Percentiles rank a stretch among this genome's conserved stretches.
Conservation (phyloP, 2,113 vertebrate genomes). For the Glaucomys volans region DNA sequence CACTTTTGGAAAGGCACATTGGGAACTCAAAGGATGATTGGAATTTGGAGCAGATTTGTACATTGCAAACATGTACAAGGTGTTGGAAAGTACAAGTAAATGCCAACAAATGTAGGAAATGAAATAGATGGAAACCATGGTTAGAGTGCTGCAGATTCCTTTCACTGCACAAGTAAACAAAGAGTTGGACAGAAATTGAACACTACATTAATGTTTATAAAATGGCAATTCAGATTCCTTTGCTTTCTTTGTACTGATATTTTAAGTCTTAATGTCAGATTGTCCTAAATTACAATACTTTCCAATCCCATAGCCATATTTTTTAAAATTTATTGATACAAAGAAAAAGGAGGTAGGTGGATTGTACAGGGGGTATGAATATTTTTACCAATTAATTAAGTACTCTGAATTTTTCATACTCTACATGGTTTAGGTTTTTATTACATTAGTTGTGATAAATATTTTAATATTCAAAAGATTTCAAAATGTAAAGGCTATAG, state of each 20-base stretch:
- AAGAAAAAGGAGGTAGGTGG: background rate
- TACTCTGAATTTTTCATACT: background rate
- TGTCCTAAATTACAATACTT: background rate
- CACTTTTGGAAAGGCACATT: background rate
- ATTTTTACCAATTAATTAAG: background rate
- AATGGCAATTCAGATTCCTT: background rate
- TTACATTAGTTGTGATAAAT: background rate
- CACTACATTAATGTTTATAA: background rate
- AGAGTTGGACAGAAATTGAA: background rate
- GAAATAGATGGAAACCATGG: background rate
- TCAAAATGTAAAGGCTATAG: background rate
- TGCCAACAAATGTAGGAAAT: background rate
- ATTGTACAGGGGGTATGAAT: background rate
- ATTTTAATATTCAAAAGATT: conserved; percentile 6
- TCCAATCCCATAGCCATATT: background rate
- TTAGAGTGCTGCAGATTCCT: background rate
- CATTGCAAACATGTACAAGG: background rate
- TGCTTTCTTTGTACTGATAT: background rate
- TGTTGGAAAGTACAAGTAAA: background rate
- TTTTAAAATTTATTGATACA: background rate
- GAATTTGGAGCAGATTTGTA: background rate
- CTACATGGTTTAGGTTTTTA: background rate
- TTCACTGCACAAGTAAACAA: background rate
- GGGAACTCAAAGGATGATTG: background rate
- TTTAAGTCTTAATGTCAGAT: background rate